Percentiles rank a stretch among this genome's conserved stretches.
Conservation (phyloP, 2,113 vertebrate species). For the Petromus typicus region DNA sequence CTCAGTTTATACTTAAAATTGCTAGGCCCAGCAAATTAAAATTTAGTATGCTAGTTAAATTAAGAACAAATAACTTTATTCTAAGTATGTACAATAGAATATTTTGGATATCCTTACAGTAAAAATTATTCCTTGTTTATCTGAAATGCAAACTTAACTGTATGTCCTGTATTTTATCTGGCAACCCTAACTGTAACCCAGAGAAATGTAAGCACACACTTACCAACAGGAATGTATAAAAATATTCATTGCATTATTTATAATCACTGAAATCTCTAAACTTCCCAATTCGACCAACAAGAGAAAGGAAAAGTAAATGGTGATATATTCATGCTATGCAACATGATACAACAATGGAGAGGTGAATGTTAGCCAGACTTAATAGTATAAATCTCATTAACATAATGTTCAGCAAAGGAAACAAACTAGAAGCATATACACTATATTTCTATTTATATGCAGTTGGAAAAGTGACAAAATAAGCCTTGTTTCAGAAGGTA, state of each 20-base stretch:
- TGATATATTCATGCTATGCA: neutral
- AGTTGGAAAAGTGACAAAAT: neutral
- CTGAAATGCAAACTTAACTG: conserved; percentile 19
- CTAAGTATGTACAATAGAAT: neutral
- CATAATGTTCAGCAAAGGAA: neutral
- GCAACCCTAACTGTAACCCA: neutral
- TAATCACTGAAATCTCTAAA: neutral
- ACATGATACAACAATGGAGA: neutral
- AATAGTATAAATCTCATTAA: neutral
- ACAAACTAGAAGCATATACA: neutral
- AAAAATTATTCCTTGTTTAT: neutral
- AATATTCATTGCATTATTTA: neutral
- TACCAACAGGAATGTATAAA: neutral
- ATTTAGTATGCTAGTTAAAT: neutral
- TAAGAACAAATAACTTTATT: neutral
- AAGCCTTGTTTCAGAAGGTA: neutral
- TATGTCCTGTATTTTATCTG: neutral
- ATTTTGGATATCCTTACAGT: neutral
- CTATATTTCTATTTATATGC: neutral
- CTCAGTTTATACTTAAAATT: neutral
- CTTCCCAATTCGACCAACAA: neutral
- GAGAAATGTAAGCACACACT: neutral
- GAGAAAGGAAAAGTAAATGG: neutral
- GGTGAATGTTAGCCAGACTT: neutral
- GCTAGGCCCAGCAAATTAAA: conserved; percentile 15